phyloP scores from a whole-genome alignment of 92 coral and sea anemone genomes.

The Porites divaricata region DNA sequence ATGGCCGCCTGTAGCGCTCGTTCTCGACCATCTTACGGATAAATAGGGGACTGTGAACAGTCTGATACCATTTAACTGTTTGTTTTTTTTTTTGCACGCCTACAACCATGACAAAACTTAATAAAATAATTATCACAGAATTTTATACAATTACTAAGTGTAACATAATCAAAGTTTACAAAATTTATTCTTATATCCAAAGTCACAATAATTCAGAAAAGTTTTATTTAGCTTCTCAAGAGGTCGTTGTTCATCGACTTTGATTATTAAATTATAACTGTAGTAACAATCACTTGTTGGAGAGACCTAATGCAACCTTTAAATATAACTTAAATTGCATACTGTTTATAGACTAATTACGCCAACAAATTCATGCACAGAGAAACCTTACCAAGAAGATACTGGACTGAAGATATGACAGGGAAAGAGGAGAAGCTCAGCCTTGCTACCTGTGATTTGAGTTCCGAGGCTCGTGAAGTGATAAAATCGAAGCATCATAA shows the following conservation, averaged over 20 bases:
- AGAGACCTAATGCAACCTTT: neutral
- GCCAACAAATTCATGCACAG: neutral
- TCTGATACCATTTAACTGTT: neutral
- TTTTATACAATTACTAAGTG: neutral
- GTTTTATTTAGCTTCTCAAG: no score
- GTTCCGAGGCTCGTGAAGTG: conserved; percentile 19
- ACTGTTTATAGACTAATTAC: neutral
- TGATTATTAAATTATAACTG: no score
- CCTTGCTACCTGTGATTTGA: conserved; percentile 1
- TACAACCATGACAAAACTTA: neutral
- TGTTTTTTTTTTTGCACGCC: neutral
- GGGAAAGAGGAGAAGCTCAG: conserved; percentile 33
- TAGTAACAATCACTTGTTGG: no score
- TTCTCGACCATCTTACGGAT: no score
- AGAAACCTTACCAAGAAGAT: conserved; percentile 33
- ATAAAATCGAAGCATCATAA: conserved; percentile 21
- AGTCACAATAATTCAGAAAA: no score
- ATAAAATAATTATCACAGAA: neutral
- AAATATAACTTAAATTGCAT: neutral
- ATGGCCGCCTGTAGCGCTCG: no score
- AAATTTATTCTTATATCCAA: no score
- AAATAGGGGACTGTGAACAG: no score
- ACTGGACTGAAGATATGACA: conserved; percentile 15
- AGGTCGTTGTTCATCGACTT: no score
- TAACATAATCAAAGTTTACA: no score